These are phyloP conservation scores for Patiria pectinifera DNA, from an alignment of 53 echinoderm and acorn worm genomes.

Conservation along the genomic window DNA sequence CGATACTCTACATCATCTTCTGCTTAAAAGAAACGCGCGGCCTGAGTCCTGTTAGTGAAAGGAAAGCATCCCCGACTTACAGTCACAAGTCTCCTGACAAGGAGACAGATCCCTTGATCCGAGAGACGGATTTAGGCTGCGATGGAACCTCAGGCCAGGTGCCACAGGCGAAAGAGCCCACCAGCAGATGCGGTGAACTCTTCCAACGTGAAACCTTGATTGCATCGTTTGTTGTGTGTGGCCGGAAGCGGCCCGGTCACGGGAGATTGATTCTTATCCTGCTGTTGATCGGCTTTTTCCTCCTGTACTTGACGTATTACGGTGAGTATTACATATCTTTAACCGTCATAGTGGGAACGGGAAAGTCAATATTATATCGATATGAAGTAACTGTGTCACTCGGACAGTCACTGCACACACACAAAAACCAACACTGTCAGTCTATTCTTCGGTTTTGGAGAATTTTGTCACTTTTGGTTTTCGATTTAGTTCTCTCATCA, in stretches of 20 bases:
- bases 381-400: too few species aligned
- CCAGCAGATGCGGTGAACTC: background rate
- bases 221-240: background rate
- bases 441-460: too few species aligned
- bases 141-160: background rate
- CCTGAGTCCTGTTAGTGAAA: background rate
- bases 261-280: background rate
- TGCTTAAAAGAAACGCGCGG: slow-evolving; percentile 18
- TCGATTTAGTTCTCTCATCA: background rate
- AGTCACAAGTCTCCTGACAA: background rate
- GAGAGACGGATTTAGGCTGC: background rate
- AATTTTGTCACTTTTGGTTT: background rate
- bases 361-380: too few species aligned
- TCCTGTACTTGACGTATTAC: background rate
- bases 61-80: background rate
- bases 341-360: too few species aligned
- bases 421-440: too few species aligned
- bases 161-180: background rate
- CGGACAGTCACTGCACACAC: too few species aligned
- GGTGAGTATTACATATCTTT: background rate
- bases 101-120: slow-evolving; percentile 5
- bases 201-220: background rate
- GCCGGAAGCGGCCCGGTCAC: slow-evolving; percentile 11
- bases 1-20: background rate
- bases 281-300: background rate